These are phyloP conservation scores for Rhinoptilus africanus DNA, from an alignment of 2,113 vertebrate genomes.

Conservation along the genomic window DNA sequence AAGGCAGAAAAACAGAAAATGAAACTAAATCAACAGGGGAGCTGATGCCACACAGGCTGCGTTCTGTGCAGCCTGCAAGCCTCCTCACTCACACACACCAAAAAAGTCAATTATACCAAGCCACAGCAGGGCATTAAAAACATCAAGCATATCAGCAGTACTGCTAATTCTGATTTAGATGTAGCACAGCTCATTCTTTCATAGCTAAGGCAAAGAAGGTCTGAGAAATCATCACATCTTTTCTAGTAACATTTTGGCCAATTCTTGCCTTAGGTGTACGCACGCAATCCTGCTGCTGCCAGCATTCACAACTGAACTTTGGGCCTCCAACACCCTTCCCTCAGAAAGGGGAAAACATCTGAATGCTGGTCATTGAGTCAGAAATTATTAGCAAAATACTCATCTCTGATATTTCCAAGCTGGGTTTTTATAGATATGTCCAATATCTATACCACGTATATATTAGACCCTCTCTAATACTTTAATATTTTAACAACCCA, in stretches of 20 bases:
- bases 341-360: not conserved
- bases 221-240: not conserved
- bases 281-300: not conserved
- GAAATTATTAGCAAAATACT: not conserved
- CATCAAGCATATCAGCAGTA: not conserved
- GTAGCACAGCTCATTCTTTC: not conserved
- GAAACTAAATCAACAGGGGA: constrained; percentile 70
- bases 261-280: not conserved
- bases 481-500: not conserved
- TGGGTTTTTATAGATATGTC: not conserved
- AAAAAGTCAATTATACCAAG: not conserved
- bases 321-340: not conserved
- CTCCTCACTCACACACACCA: not conserved
- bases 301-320: rapidly evolving
- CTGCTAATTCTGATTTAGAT: not conserved
- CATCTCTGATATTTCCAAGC: not conserved
- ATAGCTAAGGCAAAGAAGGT: not conserved
- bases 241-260: not conserved
- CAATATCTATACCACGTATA: not conserved
- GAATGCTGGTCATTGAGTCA: not conserved
- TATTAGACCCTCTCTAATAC: not conserved
- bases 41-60: constrained; percentile 45
- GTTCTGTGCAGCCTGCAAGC: not conserved
- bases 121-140: not conserved
- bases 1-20: constrained; percentile 70